These are phyloP conservation scores for Drosophila pallidifrons DNA, from an alignment of 1,140 invertebrate genomes.

Conservation along the genomic window DNA sequence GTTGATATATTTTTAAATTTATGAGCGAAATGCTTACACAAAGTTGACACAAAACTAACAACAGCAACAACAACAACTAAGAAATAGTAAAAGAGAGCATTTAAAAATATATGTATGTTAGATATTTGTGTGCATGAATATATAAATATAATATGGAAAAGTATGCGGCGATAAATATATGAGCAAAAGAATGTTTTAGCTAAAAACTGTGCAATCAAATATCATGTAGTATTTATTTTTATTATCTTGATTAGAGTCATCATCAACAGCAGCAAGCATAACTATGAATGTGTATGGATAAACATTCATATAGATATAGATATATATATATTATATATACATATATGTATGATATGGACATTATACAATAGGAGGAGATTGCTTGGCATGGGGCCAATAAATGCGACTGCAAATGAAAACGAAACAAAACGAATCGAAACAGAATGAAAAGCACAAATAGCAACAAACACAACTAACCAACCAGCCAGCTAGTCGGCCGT, in stretches of 20 bases:
- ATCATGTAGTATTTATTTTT: constrained; percentile 65
- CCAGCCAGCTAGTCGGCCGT: constrained; percentile 29
- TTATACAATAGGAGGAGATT: constrained; percentile 72
- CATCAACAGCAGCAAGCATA: constrained; percentile 35
- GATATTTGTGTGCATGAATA: constrained; percentile 22
- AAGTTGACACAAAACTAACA: constrained; percentile 14
- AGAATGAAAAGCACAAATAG: constrained; percentile 19
- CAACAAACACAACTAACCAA: neutral
- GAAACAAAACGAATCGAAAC: constrained; percentile 46
- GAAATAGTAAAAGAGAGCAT: constrained; percentile 3
- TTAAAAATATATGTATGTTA: constrained; percentile 21
- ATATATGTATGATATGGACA: constrained; percentile 58
- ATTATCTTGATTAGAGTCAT: constrained; percentile 78
- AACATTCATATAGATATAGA: constrained; percentile 15
- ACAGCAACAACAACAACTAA: constrained; percentile 7
- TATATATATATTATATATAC: constrained; percentile 38
- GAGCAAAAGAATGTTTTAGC: constrained; percentile 36
- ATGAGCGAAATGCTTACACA: constrained; percentile 42
- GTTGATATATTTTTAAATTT: constrained; percentile 44
- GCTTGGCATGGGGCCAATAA: constrained; percentile 77
- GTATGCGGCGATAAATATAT: constrained; percentile 45
- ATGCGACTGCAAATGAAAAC: constrained; percentile 69
- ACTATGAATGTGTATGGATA: constrained; percentile 15
- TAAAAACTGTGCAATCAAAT: constrained; percentile 61
- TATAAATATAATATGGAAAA: constrained; percentile 55